phyloP scores from a whole-genome alignment of 2,888 invertebrate genomes.

The Nomada flava region DNA sequence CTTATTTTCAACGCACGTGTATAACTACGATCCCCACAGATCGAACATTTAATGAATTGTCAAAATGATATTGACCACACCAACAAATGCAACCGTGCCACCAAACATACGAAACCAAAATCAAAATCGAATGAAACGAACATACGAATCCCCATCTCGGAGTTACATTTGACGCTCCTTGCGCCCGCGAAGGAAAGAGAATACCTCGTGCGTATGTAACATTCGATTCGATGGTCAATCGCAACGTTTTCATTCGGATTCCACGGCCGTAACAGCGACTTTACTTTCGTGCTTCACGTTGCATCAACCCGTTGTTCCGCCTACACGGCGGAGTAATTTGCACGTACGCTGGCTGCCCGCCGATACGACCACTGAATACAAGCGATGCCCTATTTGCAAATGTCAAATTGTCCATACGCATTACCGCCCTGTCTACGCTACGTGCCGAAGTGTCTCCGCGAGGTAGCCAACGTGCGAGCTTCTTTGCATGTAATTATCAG shows the following conservation, averaged over 20 bases:
- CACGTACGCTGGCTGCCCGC: conserved; percentile 70
- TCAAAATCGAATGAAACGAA: no score
- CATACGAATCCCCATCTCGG: no score
- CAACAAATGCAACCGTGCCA: no score
- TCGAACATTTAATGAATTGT: no score
- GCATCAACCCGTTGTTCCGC: conserved; percentile 72
- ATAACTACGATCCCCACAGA: no score
- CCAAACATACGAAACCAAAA: no score
- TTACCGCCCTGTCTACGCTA: conserved; percentile 59
- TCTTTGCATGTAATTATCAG: conserved; percentile 61
- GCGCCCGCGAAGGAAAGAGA: no score
- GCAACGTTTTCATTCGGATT: conserved; percentile 24
- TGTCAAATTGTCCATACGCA: conserved; percentile 76
- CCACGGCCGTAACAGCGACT: conserved; percentile 46
- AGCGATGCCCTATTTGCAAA: conserved; percentile 76
- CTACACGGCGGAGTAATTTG: conserved; percentile 74
- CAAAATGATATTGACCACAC: no score
- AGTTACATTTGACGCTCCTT: no score
- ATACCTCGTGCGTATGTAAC: no score
- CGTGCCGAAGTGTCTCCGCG: conserved; percentile 54
- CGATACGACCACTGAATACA: conserved; percentile 72
- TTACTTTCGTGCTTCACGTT: conserved; percentile 66
- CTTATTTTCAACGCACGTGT: no score
- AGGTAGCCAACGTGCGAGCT: conserved; percentile 48
- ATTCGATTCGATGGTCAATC: neutral